Conservation (phyloP, 2,113 vertebrate genomes). For the Oryctolagus cuniculus region DNA sequence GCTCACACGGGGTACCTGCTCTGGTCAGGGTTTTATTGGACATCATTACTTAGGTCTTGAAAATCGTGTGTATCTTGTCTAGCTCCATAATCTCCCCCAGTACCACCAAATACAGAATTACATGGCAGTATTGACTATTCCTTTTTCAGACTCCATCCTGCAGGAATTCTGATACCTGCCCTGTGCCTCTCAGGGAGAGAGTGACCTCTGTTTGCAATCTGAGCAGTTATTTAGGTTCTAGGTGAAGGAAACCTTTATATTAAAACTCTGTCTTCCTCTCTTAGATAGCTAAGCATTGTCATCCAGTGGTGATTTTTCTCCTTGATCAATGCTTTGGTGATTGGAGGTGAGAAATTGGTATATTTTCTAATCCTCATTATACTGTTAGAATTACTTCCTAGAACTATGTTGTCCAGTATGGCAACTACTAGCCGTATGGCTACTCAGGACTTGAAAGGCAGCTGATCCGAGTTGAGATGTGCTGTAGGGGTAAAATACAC, state of each 20-base stretch:
- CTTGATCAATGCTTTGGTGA: background rate
- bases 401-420: rapidly evolving
- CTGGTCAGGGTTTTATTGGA: background rate
- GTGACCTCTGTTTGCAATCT: background rate
- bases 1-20: background rate
- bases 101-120: background rate
- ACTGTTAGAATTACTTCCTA: background rate
- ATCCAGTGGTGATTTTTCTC: background rate
- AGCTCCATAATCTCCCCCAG: background rate
- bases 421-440: background rate
- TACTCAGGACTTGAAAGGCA: background rate
- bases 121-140: background rate
- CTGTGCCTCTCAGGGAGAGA: background rate
- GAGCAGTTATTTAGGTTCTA: background rate
- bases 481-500: background rate
- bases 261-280: background rate
- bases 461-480: background rate
- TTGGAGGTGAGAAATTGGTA: background rate
- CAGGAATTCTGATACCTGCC: background rate
- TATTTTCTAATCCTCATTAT: background rate
- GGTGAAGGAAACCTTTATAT: background rate
- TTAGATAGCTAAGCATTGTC: background rate
- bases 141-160: background rate
- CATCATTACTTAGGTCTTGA: background rate
- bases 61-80: background rate